Percentiles rank a stretch among this genome's conserved stretches.
Conservation (phyloP, 2,113 vertebrate species). For the Sialia sialis region DNA sequence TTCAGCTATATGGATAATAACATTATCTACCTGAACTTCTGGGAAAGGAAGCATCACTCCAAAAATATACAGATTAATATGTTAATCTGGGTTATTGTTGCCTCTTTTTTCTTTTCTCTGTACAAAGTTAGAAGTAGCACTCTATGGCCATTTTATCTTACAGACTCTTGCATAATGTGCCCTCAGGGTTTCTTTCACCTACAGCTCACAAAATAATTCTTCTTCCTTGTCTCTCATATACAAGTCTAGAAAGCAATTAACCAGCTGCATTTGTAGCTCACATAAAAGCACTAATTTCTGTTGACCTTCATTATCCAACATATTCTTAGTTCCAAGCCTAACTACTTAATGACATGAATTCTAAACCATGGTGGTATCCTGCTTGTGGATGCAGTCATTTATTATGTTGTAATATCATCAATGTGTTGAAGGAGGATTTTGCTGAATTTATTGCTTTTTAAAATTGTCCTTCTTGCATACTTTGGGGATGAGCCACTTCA, state of each 20-base stretch:
- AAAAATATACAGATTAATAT: neutral
- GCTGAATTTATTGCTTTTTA: neutral
- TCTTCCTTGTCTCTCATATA: neutral
- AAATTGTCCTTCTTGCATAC: neutral
- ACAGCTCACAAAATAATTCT: neutral
- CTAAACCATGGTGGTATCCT: neutral
- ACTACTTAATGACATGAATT: neutral
- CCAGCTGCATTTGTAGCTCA: neutral
- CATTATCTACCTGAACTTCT: neutral
- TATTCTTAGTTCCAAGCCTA: neutral
- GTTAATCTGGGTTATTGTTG: neutral
- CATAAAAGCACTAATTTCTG: neutral
- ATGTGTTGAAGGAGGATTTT: neutral
- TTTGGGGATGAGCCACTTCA: neutral
- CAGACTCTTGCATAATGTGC: neutral
- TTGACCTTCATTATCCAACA: neutral
- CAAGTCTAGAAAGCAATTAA: neutral
- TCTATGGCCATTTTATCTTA: neutral
- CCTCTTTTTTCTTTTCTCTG: accelerated
- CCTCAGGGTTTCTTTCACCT: neutral
- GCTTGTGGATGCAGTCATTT: neutral
- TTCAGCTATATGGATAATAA: neutral
- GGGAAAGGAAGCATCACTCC: neutral
- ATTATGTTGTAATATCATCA: neutral
- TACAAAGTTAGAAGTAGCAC: neutral